These are phyloP conservation scores for Antrozous pallidus DNA, from an alignment of 2,797 vertebrate genomes.

Conservation along the genomic window DNA sequence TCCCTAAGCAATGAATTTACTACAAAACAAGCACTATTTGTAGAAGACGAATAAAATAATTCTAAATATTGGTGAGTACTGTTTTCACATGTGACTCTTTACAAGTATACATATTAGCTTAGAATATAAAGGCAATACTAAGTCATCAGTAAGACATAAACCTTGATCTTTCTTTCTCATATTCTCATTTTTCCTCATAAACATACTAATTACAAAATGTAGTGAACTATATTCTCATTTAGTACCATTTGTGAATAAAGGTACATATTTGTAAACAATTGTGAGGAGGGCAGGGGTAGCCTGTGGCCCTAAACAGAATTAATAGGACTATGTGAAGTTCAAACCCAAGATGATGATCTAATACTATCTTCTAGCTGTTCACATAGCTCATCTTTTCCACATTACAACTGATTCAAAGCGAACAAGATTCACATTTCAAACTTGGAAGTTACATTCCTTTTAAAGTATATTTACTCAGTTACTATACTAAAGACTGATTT, in stretches of 20 bases:
- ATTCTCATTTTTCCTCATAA: neutral
- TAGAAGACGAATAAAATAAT: slow-evolving; percentile 40
- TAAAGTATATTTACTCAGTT: neutral
- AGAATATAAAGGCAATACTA: slow-evolving; percentile 27
- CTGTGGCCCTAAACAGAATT: slow-evolving; percentile 1
- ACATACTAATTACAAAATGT: neutral
- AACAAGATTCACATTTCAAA: neutral
- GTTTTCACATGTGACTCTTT: slow-evolving; percentile 6
- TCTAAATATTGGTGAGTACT: slow-evolving; percentile 12
- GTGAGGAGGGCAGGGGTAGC: neutral
- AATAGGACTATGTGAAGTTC: neutral
- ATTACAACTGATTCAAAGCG: neutral
- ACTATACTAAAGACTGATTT: neutral
- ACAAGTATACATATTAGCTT: neutral
- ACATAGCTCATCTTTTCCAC: neutral
- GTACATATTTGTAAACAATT: neutral
- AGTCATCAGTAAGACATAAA: neutral
- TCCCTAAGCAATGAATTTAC: neutral
- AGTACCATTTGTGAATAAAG: neutral
- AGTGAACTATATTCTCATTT: slow-evolving; percentile 6
- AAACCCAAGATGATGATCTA: neutral
- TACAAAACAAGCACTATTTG: neutral
- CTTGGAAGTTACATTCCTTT: neutral
- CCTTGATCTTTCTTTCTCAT: neutral
- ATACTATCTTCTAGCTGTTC: neutral